phyloP scores from a whole-genome alignment of 1,140 invertebrate genomes.

The Diploscapter pachys region DNA sequence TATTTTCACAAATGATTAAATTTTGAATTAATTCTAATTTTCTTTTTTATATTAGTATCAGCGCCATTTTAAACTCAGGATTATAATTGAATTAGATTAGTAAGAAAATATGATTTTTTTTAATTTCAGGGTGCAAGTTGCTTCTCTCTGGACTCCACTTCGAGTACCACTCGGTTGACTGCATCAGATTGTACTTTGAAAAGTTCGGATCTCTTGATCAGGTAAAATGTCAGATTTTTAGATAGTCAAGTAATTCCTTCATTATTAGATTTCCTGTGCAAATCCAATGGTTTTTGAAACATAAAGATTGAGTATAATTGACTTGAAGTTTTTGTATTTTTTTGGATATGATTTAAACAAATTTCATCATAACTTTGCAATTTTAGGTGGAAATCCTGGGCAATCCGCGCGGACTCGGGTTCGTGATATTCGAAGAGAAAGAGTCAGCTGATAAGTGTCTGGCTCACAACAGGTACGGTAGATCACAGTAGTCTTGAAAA shows the following conservation, averaged over 20 bases:
- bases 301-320: too few relatives aligned
- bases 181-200: constrained; percentile 37
- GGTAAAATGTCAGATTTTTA: constrained; percentile 12
- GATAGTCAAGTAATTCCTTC: too few relatives aligned
- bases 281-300: too few relatives aligned
- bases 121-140: not conserved
- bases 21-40: not conserved
- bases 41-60: not conserved
- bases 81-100: not conserved
- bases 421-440: constrained; percentile 42
- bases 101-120: not conserved
- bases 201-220: constrained; percentile 41
- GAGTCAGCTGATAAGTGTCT: constrained; percentile 37
- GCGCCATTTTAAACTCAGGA: not conserved
- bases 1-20: constrained; percentile 5
- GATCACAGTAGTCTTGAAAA: too few relatives aligned
- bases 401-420: constrained; percentile 38
- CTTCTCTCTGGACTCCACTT: constrained; percentile 34
- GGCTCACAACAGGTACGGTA: constrained; percentile 3
- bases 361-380: not conserved
- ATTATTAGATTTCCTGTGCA: too few relatives aligned
- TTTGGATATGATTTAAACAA: not conserved
- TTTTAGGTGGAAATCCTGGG: constrained; percentile 20
- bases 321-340: not conserved
- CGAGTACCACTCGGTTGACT: constrained; percentile 40